These are phyloP conservation scores for Steromphala cineraria DNA, from an alignment of 2,888 invertebrate species.

Conservation along the genomic window DNA sequence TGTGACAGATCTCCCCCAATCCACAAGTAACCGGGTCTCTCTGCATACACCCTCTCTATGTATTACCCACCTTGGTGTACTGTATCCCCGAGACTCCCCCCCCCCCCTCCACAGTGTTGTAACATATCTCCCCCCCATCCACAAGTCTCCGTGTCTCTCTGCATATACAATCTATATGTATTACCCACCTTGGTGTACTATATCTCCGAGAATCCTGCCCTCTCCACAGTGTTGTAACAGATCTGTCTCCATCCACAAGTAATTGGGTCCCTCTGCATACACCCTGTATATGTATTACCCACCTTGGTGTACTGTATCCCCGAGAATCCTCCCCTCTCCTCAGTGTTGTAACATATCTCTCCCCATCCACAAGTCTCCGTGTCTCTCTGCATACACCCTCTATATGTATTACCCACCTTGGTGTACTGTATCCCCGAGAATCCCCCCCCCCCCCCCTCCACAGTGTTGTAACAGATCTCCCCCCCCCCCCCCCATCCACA, in stretches of 20 bases:
- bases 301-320: too few species aligned
- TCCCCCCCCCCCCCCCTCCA: background rate
- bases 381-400: too few species aligned
- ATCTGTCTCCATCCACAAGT: too few species aligned
- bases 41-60: background rate
- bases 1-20: too few species aligned
- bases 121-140: background rate
- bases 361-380: too few species aligned
- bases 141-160: background rate
- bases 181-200: background rate
- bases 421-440: background rate
- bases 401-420: background rate
- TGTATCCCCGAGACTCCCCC: background rate
- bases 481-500: constrained; percentile 16
- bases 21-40: too few species aligned
- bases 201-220: background rate
- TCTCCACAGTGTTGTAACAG: too few species aligned
- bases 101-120: background rate
- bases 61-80: background rate
- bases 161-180: background rate
- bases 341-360: too few species aligned
- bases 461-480: background rate
- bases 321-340: too few species aligned
- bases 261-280: too few species aligned
- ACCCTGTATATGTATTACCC: too few species aligned